These are phyloP conservation scores for Creontiades dilutus DNA, from an alignment of 2,888 invertebrate species.

Conservation along the genomic window DNA sequence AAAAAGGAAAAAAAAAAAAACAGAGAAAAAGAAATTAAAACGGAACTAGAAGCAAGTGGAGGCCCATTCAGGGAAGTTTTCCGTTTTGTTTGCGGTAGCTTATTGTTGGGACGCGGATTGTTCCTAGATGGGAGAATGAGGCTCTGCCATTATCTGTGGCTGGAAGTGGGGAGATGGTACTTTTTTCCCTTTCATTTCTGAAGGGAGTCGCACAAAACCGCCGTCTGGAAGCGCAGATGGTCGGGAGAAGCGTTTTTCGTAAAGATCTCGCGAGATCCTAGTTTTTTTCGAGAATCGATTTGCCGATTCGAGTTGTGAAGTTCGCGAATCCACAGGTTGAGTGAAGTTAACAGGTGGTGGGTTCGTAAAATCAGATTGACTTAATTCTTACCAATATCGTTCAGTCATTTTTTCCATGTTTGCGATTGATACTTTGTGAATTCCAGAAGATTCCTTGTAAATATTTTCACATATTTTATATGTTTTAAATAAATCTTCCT, in stretches of 20 bases:
- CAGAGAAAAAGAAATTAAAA: slow-evolving; percentile 60
- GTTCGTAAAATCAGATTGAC: too few relatives aligned
- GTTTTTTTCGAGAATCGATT: too few relatives aligned
- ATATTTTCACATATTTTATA: too few relatives aligned
- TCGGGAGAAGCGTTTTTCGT: not conserved
- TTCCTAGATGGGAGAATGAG: slow-evolving; percentile 66
- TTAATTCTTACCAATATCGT: too few relatives aligned
- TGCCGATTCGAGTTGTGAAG: too few relatives aligned
- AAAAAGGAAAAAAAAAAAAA: slow-evolving; percentile 41
- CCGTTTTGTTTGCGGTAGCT: slow-evolving; percentile 65
- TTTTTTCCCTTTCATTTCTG: slow-evolving; percentile 22
- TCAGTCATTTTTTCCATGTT: too few relatives aligned
- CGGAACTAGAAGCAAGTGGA: slow-evolving; percentile 65
- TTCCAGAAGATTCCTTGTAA: too few relatives aligned
- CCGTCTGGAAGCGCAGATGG: slow-evolving; percentile 12
- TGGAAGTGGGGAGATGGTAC: not conserved
- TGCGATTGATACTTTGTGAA: too few relatives aligned
- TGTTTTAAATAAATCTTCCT: too few relatives aligned
- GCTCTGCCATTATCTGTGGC: slow-evolving; percentile 62
- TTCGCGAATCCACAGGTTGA: too few relatives aligned
- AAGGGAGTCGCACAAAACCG: slow-evolving; percentile 27
- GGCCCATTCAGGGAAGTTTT: slow-evolving; percentile 64
- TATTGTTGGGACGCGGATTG: slow-evolving; percentile 65
- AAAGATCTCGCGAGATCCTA: too few relatives aligned
- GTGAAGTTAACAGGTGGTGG: too few relatives aligned